phyloP scores from a whole-genome alignment of 2,888 invertebrate species.

The Chaetogeoica ovagalla region DNA sequence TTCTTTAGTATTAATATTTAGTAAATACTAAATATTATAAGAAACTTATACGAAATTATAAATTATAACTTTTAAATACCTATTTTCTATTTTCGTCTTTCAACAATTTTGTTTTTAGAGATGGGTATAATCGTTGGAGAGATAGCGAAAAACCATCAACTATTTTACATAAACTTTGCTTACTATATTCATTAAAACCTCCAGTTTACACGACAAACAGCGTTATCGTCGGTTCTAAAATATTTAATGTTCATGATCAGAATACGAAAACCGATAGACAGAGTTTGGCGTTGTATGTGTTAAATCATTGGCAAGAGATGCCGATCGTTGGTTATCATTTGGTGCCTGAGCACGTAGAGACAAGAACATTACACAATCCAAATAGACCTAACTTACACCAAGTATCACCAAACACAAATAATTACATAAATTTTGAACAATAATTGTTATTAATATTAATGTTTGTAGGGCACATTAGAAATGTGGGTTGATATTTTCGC shows the following conservation, averaged over 20 bases:
- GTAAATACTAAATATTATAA: too few species aligned
- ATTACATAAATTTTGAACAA: too few species aligned
- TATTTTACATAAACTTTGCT: slow-evolving; percentile 74
- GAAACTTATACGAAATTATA: too few species aligned
- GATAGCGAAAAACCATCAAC: slow-evolving; percentile 72
- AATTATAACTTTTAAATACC: too few species aligned
- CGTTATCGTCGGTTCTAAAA: slow-evolving; percentile 63
- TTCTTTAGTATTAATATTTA: too few species aligned
- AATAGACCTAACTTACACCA: slow-evolving; percentile 58
- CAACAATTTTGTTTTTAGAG: background rate
- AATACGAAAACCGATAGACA: slow-evolving; percentile 62
- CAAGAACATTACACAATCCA: slow-evolving; percentile 74
- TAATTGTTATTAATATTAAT: background rate
- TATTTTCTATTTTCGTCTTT: too few species aligned
- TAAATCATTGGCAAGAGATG: slow-evolving; percentile 76
- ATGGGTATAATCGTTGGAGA: slow-evolving; percentile 68
- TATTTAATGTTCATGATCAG: background rate
- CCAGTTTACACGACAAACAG: slow-evolving; percentile 64
- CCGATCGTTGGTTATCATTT: slow-evolving; percentile 76
- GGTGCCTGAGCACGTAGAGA: slow-evolving; percentile 92
- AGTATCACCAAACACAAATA: slow-evolving; percentile 12
- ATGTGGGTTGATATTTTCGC: slow-evolving; percentile 88
- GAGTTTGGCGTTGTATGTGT: slow-evolving; percentile 73
- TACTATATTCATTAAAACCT: slow-evolving; percentile 66
- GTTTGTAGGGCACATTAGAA: slow-evolving; percentile 78